Percentiles rank a stretch among this genome's conserved stretches.
phyloP scores from a whole-genome alignment of 2,113 vertebrate genomes.

The Maccullochella peelii region DNA sequence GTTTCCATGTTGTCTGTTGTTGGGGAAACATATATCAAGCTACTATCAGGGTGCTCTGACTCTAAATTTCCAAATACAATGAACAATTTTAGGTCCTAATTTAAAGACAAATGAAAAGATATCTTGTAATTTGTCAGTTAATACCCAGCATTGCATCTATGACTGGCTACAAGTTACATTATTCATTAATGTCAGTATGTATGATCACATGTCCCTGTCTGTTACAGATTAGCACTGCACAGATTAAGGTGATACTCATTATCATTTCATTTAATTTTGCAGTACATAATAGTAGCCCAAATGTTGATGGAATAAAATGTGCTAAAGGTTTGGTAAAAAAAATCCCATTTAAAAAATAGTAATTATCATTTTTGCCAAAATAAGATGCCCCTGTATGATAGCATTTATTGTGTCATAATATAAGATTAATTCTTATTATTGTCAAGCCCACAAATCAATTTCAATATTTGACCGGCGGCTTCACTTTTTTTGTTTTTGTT shows the following conservation, averaged over 20 bases:
- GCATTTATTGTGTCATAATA: neutral
- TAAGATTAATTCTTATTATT: neutral
- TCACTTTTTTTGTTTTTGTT: neutral
- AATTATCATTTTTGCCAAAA: neutral
- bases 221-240: neutral
- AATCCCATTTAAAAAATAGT: neutral
- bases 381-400: neutral
- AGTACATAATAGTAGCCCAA: neutral
- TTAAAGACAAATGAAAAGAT: neutral
- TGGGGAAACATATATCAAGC: neutral
- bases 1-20: constrained; percentile 7
- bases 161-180: neutral
- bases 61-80: neutral
- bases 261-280: neutral
- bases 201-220: neutral
- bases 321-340: neutral
- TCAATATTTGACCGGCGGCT: neutral
- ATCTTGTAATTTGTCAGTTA: neutral
- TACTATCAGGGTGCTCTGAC: neutral
- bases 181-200: neutral
- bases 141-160: neutral
- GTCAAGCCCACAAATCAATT: too few species aligned
- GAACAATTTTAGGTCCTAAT: neutral
- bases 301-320: neutral
- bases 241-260: neutral